A percentile compares a stretch with the other conserved stretches of the same genome.
phyloP scores from a whole-genome alignment of 2,797 vertebrate species.

The Antrozous pallidus region DNA sequence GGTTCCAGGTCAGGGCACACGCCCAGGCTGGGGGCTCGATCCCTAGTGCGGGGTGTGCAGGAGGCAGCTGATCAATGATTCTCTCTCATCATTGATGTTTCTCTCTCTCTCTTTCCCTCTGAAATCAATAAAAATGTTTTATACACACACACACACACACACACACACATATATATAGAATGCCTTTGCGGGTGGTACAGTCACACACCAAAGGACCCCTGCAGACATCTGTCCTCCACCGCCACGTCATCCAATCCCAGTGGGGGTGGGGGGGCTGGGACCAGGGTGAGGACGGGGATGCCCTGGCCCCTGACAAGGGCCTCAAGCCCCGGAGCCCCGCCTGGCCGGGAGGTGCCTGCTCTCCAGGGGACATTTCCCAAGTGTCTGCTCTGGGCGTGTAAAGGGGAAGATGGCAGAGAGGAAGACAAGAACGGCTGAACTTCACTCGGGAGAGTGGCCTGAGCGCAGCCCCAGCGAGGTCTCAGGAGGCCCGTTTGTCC shows the following conservation, averaged over 20 bases:
- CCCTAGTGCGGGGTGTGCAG: too few relatives aligned
- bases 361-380: neutral
- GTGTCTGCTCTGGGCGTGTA: neutral
- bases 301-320: neutral
- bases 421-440: neutral
- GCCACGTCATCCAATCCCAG: neutral
- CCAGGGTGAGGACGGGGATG: fast-evolving
- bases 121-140: too few relatives aligned
- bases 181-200: fast-evolving
- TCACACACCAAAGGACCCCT: neutral
- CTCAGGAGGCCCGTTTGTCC: slow-evolving; percentile 53
- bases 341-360: fast-evolving
- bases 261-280: neutral
- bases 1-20: too few relatives aligned
- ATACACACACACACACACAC: too few relatives aligned
- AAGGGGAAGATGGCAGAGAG: neutral
- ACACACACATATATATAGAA: neutral
- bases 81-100: too few relatives aligned
- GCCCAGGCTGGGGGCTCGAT: too few relatives aligned
- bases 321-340: neutral
- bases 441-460: slow-evolving; percentile 41
- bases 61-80: too few relatives aligned
- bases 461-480: slow-evolving; percentile 2
- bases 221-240: neutral
- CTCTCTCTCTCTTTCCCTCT: too few relatives aligned